These are phyloP conservation scores for Diplolepis rosae DNA, from an alignment of 2,888 invertebrate species.

Conservation along the genomic window DNA sequence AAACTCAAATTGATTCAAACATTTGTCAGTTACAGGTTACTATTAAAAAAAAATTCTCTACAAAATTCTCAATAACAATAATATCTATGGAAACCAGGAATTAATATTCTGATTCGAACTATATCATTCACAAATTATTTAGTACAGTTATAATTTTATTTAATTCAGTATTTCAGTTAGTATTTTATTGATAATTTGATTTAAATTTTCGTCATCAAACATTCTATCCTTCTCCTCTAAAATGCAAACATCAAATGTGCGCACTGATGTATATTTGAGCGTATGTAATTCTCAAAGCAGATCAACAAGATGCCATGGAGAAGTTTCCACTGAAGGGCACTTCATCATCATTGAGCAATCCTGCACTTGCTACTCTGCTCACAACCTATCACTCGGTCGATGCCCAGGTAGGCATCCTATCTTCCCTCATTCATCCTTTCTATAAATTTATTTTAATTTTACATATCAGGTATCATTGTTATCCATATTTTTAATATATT, in stretches of 20 bases:
- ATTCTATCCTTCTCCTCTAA: neutral
- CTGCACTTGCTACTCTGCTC: slow-evolving; percentile 65
- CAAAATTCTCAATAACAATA: too few relatives aligned
- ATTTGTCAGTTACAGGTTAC: too few relatives aligned
- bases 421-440: slow-evolving; percentile 36
- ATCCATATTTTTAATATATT: slow-evolving; percentile 7
- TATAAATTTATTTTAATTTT: slow-evolving; percentile 30
- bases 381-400: slow-evolving; percentile 70
- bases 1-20: too few relatives aligned
- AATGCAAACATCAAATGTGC: neutral
- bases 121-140: too few relatives aligned
- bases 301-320: slow-evolving; percentile 77
- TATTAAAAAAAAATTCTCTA: too few relatives aligned
- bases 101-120: too few relatives aligned
- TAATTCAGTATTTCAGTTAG: neutral
- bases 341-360: slow-evolving; percentile 60
- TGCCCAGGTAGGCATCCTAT: slow-evolving; percentile 69
- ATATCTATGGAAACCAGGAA: too few relatives aligned
- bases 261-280: neutral
- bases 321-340: slow-evolving; percentile 81
- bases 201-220: neutral
- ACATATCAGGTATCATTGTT: slow-evolving; percentile 16
- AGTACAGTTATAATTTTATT: neutral
- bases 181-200: neutral
- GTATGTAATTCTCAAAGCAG: slow-evolving; percentile 47